Conservation (phyloP, 2,797 vertebrate species). For the Tachyglossus aculeatus region DNA sequence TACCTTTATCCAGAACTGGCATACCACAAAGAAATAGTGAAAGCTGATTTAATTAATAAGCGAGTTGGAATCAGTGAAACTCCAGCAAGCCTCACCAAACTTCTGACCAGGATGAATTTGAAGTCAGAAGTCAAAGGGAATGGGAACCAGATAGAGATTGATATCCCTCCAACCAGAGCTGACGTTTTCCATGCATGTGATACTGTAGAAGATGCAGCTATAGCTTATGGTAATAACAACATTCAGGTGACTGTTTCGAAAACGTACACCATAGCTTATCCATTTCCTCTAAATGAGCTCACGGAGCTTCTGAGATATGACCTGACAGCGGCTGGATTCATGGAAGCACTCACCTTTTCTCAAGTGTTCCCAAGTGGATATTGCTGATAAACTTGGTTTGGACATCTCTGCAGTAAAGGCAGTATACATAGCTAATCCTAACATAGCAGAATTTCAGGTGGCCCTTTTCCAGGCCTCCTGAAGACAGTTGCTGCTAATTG, state of each 20-base stretch:
- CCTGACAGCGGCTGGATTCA: slow-evolving; percentile 93
- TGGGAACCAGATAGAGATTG: slow-evolving; percentile 85
- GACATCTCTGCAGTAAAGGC: slow-evolving; percentile 84
- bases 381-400: slow-evolving; percentile 88
- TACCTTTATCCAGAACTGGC: slow-evolving; percentile 89
- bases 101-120: slow-evolving; percentile 95
- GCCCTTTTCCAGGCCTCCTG: slow-evolving; percentile 89
- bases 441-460: slow-evolving; percentile 98
- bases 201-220: slow-evolving; percentile 97
- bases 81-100: slow-evolving; percentile 84
- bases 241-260: slow-evolving; percentile 88
- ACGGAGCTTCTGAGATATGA: slow-evolving; percentile 91
- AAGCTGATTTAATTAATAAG: slow-evolving; percentile 88
- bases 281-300: slow-evolving; percentile 94
- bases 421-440: slow-evolving; percentile 92
- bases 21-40: slow-evolving; percentile 91
- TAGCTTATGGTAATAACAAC: slow-evolving; percentile 98
- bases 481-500: slow-evolving; percentile 94
- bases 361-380: slow-evolving; percentile 96
- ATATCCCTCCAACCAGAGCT: slow-evolving; percentile 94
- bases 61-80: slow-evolving; percentile 95
- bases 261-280: slow-evolving; percentile 95
- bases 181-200: slow-evolving; percentile 97
- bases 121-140: slow-evolving; percentile 82
- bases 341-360: slow-evolving; percentile 93